Conservation (phyloP, 2,113 vertebrate species). For the Perca schrenkii region DNA sequence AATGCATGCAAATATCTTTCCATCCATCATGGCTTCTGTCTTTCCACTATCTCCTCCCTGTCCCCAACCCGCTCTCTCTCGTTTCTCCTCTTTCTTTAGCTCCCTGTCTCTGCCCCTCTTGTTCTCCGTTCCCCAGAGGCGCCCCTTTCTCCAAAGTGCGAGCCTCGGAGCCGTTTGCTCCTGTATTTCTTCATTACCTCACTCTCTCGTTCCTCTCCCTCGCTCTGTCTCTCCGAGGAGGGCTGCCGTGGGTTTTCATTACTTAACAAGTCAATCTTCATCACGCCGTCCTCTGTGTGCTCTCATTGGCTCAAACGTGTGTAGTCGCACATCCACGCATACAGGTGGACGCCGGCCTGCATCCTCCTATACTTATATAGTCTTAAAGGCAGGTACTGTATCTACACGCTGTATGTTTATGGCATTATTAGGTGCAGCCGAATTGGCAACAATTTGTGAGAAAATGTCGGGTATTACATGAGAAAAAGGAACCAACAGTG, state of each 20-base stretch:
- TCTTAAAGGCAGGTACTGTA: neutral
- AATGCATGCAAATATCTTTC: constrained; percentile 51
- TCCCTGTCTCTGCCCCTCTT: constrained; percentile 23
- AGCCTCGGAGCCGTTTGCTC: constrained; percentile 67
- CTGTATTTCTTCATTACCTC: constrained; percentile 74
- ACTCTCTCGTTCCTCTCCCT: constrained; percentile 52
- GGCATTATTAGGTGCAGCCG: neutral
- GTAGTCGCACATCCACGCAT: constrained; percentile 2
- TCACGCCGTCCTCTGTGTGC: constrained; percentile 72
- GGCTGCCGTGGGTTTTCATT: constrained; percentile 82
- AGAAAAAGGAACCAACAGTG: constrained; percentile 1
- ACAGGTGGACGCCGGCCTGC: constrained; percentile 27
- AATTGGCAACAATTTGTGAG: neutral
- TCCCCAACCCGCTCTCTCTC: constrained; percentile 8
- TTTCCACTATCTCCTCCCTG: neutral
- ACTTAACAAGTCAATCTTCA: constrained; percentile 83
- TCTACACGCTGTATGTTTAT: neutral
- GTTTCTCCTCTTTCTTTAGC: constrained; percentile 26
- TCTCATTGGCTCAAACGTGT: constrained; percentile 59
- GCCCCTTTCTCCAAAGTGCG: constrained; percentile 40
- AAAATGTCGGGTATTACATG: neutral
- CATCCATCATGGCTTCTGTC: constrained; percentile 41
- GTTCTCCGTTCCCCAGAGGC: constrained; percentile 44
- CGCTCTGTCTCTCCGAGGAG: constrained; percentile 67
- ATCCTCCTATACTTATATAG: neutral